These are phyloP conservation scores for Invenusta paracnida DNA, from an alignment of 2,888 invertebrate species.

Conservation along the genomic window DNA sequence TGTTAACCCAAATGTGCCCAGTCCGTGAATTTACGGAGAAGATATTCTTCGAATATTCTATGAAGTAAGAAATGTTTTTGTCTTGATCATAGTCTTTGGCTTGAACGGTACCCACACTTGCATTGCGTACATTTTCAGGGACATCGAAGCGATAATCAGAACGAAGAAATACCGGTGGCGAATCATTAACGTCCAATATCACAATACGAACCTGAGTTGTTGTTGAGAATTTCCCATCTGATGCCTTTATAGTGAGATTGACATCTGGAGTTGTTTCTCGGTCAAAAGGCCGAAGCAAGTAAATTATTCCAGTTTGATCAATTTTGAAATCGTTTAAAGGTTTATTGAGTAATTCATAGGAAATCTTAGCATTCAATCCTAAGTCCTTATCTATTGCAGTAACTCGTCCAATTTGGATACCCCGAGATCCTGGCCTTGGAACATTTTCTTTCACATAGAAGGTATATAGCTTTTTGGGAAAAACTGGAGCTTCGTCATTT, in stretches of 20 bases:
- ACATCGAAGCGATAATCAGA: conserved; percentile 36
- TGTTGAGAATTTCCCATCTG: neutral
- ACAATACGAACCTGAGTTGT: conserved; percentile 16
- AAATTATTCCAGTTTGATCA: conserved; percentile 18
- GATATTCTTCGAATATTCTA: conserved; percentile 19
- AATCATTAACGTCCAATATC: conserved; percentile 39
- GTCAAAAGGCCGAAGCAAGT: neutral
- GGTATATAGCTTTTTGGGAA: conserved; percentile 24
- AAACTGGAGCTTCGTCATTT: conserved; percentile 38
- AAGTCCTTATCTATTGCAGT: conserved; percentile 35
- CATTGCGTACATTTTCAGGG: conserved; percentile 32
- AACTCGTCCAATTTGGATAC: conserved; percentile 3
- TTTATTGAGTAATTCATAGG: neutral
- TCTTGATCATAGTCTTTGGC: conserved; percentile 35
- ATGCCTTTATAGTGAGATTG: neutral
- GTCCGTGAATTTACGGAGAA: conserved; percentile 32
- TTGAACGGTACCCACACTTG: conserved; percentile 30
- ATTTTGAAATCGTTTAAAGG: conserved; percentile 33
- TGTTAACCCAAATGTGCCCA: neutral
- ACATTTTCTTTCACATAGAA: conserved; percentile 40
- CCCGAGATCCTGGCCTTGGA: neutral
- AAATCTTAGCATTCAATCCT: conserved; percentile 23
- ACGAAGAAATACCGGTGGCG: conserved; percentile 33
- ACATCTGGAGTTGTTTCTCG: neutral
- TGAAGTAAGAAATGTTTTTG: conserved; percentile 33